Percentiles rank a stretch among this genome's conserved stretches.
Conservation (phyloP, 1,140 invertebrate genomes). For the Metopolophium dirhodum region DNA sequence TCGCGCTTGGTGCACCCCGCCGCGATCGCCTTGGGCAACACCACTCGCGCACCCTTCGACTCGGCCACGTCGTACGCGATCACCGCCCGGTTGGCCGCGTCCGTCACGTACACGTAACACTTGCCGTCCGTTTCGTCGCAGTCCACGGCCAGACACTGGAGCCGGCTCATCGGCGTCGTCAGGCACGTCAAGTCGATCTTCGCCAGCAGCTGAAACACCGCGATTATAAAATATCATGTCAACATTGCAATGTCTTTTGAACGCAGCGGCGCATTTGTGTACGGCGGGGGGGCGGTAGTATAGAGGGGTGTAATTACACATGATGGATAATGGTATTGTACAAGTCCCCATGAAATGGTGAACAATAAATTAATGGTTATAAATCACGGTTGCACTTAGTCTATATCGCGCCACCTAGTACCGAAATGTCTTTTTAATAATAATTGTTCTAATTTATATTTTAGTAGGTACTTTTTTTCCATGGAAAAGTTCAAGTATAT, state of each 20-base stretch:
- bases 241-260: fast-evolving
- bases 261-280: too few species aligned
- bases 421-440: neutral
- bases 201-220: neutral
- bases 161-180: neutral
- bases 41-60: neutral
- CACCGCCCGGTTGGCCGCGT: neutral
- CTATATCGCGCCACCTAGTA: neutral
- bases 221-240: neutral
- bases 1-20: neutral
- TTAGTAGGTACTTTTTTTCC: neutral
- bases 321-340: neutral
- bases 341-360: neutral
- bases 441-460: neutral
- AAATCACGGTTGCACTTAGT: neutral
- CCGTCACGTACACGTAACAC: neutral
- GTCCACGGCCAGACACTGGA: neutral
- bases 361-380: neutral
- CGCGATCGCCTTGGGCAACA: neutral
- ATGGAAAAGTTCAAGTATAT: neutral
- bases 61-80: neutral
- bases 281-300: too few species aligned
- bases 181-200: neutral
- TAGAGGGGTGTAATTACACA: neutral
- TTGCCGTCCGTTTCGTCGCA: neutral